Evolutionary conservation across 1,140 invertebrate species (phyloP).

Genomic region (Helicorthomorpha holstii): DNA sequence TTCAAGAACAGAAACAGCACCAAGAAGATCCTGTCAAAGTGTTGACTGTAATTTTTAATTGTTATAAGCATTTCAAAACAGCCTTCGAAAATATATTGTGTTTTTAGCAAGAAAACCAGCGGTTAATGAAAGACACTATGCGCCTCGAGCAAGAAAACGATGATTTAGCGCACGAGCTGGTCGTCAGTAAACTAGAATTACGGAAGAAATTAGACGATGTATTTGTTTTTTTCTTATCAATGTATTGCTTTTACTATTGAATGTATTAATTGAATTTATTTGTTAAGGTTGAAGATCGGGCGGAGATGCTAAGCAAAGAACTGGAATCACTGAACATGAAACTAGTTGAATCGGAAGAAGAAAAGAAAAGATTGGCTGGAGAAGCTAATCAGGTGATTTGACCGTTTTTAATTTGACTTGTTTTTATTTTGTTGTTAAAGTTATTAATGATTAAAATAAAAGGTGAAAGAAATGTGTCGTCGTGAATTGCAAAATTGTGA

Average conservation of each 20-base stretch:
- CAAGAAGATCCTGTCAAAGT: constrained; percentile 38
- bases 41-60: constrained; percentile 25
- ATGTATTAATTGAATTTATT: constrained; percentile 4
- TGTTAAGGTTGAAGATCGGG: constrained; percentile 43
- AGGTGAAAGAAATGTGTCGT: constrained; percentile 69
- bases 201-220: constrained; percentile 35
- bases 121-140: constrained; percentile 30
- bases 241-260: constrained; percentile 8
- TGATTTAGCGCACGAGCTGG: constrained; percentile 41
- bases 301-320: constrained; percentile 60
- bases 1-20: constrained; percentile 45
- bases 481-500: constrained; percentile 58
- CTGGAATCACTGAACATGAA: constrained; percentile 52
- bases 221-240: constrained; percentile 13
- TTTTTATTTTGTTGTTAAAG: constrained; percentile 1
- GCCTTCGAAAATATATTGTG: background rate
- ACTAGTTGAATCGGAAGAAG: constrained; percentile 60
- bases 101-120: constrained; percentile 34
- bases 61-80: background rate
- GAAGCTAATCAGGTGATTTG: constrained; percentile 46
- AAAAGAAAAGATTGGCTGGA: constrained; percentile 55
- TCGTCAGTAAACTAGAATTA: constrained; percentile 38
- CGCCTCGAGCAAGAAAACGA: constrained; percentile 47
- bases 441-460: background rate
- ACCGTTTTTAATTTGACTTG: background rate